Conservation (phyloP, 1,140 invertebrate genomes). For the Sweltsa coloradensis region DNA sequence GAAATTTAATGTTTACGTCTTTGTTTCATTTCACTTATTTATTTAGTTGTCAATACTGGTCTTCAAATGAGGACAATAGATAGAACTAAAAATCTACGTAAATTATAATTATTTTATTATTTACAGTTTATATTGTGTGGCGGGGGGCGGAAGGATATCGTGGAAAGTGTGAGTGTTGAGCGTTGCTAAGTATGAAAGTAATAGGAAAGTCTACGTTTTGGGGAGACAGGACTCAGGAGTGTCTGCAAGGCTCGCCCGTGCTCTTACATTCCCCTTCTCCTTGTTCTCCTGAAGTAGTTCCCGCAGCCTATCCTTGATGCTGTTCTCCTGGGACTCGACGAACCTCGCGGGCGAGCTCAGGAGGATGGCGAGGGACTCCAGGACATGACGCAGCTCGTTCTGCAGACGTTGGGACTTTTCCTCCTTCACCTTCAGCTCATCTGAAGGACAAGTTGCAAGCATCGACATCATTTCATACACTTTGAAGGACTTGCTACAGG, state of each 20-base stretch:
- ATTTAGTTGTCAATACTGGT: too few relatives aligned
- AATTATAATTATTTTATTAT: too few relatives aligned
- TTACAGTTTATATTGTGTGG: too few relatives aligned
- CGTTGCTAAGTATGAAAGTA: slow-evolving; percentile 17
- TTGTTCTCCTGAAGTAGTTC: slow-evolving; percentile 63
- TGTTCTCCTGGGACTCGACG: slow-evolving; percentile 57
- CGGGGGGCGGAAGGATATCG: slow-evolving; percentile 21
- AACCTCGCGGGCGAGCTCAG: slow-evolving; percentile 52
- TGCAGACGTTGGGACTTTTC: slow-evolving; percentile 51
- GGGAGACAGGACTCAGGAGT: not conserved
- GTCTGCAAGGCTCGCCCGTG: not conserved
- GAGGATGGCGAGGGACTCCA: slow-evolving; percentile 53
- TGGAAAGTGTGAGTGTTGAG: slow-evolving; percentile 25
- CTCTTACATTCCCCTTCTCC: slow-evolving; percentile 52
- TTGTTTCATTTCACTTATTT: too few relatives aligned
- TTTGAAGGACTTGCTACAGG: too few relatives aligned
- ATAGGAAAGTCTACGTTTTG: not conserved
- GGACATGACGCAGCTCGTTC: slow-evolving; percentile 45
- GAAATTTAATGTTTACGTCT: too few relatives aligned
- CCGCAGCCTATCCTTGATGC: slow-evolving; percentile 62
- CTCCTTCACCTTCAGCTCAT: slow-evolving; percentile 52
- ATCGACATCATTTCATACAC: too few relatives aligned
- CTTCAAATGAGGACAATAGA: too few relatives aligned
- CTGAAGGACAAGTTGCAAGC: slow-evolving; percentile 31
- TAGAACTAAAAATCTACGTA: too few relatives aligned